Percentiles rank a stretch among this genome's conserved stretches.
Conservation (phyloP, 2,113 vertebrate genomes). For the Pygathrix nemaeus region DNA sequence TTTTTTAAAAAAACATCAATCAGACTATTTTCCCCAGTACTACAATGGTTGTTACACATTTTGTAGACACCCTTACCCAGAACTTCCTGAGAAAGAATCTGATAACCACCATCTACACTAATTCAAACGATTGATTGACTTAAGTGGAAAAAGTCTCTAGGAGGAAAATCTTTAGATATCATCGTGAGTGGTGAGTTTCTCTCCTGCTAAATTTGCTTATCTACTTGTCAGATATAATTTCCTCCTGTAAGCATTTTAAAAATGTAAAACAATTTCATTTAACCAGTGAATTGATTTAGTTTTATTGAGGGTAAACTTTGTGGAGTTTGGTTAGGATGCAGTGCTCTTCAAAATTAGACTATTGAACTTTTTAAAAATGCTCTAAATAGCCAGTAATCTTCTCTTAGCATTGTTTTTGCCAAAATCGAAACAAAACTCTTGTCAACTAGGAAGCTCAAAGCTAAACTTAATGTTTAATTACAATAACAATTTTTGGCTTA, state of each 20-base stretch:
- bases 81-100: not conserved
- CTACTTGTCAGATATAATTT: slow-evolving; percentile 40
- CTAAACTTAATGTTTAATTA: slow-evolving; percentile 23
- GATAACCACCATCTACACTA: not conserved
- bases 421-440: slow-evolving; percentile 46
- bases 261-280: slow-evolving; percentile 31
- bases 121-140: not conserved
- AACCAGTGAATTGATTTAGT: not conserved
- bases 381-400: not conserved
- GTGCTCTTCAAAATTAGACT: slow-evolving; percentile 9
- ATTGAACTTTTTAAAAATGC: not conserved
- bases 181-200: not conserved
- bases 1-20: not conserved
- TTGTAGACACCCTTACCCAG: not conserved
- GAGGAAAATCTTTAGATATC: not conserved
- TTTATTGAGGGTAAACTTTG: not conserved
- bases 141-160: not conserved
- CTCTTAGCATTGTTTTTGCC: not conserved
- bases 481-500: not conserved
- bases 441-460: slow-evolving; percentile 9
- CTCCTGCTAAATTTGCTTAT: not conserved
- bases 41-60: not conserved
- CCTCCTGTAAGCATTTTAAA: slow-evolving; percentile 31
- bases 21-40: slow-evolving; percentile 1
- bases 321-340: not conserved